Evolutionary conservation across 2,888 invertebrate genomes (phyloP), one percentile per base, ranked within the genome.

Genomic region (Lasioglossum leucozonium): DNA sequence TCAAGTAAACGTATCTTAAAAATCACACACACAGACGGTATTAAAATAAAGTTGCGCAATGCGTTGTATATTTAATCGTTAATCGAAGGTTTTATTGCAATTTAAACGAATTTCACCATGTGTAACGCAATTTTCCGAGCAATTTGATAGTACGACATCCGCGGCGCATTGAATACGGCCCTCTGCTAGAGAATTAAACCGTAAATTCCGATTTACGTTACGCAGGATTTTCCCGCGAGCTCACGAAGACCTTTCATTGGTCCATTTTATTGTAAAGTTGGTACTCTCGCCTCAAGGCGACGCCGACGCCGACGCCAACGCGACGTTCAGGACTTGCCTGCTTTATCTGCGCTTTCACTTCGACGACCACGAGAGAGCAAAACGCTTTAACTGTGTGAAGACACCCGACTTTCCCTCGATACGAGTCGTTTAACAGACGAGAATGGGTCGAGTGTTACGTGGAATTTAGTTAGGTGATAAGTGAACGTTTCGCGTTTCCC

Each of bases 311-410:
- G n/a, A n/a, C n/a, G n/a, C n/a, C n/a, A n/a, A n/a, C n/a, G n/a
- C n/a, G n/a, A n/a, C 72, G 44, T 77, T 73, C 88, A 62, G 73
- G n/a, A 75, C 84, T 82, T 58, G 86, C 42, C 81, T 74, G 81
- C 83, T 89, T 89, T 89, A 89, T 89, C 88, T 88, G 42, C 58
- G 65, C 73, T 89, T 88, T 89, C 88, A 80, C 85, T 86, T 81
- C 76, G 82, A 40, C 82, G 81, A 77, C 79, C 88, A 88, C 80
- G 72, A 51, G 71, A 65, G 55, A 34, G 79, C 22, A 26, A 73
- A 85, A 76, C 72, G 80, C 78, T 85, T 86, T 77, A 85, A 77
- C 87, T 79, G 75, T 85, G 78, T 55, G 75, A 87, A 87, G 87
- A 88, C 81, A 86, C 80, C 83, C 82, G 80, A 88, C 82, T 88